A percentile compares a stretch with the other conserved stretches of the same genome.
Conservation (phyloP, 30 jellyfish, hydroid and myxozoan genomes). For the Aurelia coerulea region DNA sequence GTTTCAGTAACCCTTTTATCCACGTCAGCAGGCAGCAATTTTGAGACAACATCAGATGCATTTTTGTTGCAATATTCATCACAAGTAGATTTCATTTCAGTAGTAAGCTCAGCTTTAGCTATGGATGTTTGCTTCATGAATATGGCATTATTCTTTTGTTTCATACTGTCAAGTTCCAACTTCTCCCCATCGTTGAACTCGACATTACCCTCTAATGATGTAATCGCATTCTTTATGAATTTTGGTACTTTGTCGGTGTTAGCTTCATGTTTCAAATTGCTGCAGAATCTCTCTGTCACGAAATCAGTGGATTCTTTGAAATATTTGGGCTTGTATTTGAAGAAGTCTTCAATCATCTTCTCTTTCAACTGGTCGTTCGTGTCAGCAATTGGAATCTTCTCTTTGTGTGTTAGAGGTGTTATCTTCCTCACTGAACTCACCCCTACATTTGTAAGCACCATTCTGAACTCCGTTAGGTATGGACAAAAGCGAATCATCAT, state of each 20-base stretch:
- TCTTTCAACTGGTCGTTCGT: constrained; percentile 32
- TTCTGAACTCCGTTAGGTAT: constrained; percentile 42
- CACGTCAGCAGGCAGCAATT: constrained; percentile 24
- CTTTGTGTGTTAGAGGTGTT: constrained; percentile 50
- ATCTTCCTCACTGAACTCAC: constrained; percentile 47
- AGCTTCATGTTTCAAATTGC: constrained; percentile 23
- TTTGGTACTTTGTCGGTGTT: neutral
- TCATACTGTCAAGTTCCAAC: constrained; percentile 41
- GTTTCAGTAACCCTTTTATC: constrained; percentile 25
- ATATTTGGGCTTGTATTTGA: constrained; percentile 60
- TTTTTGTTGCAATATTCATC: constrained; percentile 18
- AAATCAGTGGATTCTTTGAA: constrained; percentile 57
- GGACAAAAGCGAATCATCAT: constrained; percentile 56
- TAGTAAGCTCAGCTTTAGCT: constrained; percentile 2
- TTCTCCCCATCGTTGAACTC: constrained; percentile 1
- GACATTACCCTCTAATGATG: neutral
- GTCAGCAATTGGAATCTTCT: constrained; percentile 24
- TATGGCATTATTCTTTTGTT: constrained; percentile 24
- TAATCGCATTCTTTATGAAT: constrained; percentile 3
- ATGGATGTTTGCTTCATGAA: neutral
- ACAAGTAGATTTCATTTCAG: neutral
- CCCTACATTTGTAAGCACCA: constrained; percentile 33
- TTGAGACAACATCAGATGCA: constrained; percentile 20
- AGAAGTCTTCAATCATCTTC: constrained; percentile 42
- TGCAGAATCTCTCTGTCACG: constrained; percentile 35